Conservation (phyloP, 1,140 invertebrate species). For the Procambarus virginalis region DNA sequence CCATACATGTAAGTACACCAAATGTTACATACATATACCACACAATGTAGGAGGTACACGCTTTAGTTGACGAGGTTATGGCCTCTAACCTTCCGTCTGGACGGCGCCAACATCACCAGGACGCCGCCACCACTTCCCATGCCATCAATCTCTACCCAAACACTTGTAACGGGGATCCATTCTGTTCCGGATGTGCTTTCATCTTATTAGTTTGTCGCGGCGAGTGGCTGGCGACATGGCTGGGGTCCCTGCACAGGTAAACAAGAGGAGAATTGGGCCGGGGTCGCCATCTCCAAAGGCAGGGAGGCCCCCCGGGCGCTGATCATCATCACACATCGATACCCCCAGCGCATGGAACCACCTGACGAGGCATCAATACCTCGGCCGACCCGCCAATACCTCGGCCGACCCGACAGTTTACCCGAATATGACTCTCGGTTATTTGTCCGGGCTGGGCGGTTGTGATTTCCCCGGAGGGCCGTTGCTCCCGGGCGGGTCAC, state of each 20-base stretch:
- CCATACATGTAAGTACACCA: no score
- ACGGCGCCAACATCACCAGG: no score
- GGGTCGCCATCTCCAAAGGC: not conserved
- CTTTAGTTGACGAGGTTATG: no score
- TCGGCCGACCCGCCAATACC: not conserved
- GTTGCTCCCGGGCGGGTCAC: constrained; percentile 57
- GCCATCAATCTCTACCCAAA: not conserved
- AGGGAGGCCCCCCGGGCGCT: not conserved
- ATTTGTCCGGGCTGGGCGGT: constrained; percentile 34
- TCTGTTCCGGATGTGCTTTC: not conserved
- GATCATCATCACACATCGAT: not conserved
- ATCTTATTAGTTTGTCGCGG: not conserved
- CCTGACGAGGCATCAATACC: constrained; percentile 19
- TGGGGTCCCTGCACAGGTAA: not conserved
- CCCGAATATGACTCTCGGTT: constrained; percentile 25
- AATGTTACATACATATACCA: no score
- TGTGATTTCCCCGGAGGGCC: constrained; percentile 60
- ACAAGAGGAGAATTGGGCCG: not conserved
- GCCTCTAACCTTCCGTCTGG: not conserved
- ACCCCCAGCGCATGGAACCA: not conserved
- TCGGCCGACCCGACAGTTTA: not conserved
- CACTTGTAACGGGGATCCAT: not conserved
- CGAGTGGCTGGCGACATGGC: not conserved
- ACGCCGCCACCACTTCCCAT: no score
- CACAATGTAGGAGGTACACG: no score